Evolutionary conservation across 1,140 invertebrate genomes (phyloP).

Genomic region (Heliconius himera): DNA sequence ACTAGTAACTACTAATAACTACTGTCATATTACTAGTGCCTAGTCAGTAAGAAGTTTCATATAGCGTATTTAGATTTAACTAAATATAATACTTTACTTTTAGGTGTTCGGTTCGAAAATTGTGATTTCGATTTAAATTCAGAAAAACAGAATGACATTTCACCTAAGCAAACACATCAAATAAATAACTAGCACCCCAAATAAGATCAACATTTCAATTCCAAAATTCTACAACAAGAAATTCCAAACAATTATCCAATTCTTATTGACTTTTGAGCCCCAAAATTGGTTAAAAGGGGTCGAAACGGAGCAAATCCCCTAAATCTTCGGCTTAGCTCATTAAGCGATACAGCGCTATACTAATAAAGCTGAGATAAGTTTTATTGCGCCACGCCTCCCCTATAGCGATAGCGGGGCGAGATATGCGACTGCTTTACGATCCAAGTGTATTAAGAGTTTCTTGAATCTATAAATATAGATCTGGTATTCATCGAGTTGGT

Average conservation of each 20-base stretch:
- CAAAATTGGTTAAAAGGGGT: slow-evolving; percentile 12
- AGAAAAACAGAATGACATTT: no score
- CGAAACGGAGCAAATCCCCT: slow-evolving; percentile 16
- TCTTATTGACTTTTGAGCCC: slow-evolving; percentile 13
- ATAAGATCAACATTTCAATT: not conserved
- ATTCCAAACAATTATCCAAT: slow-evolving; percentile 12
- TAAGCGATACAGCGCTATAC: slow-evolving; percentile 22
- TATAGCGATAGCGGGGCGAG: not conserved
- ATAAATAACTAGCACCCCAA: not conserved
- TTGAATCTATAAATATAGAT: slow-evolving; percentile 13
- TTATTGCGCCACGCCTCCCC: slow-evolving; percentile 16
- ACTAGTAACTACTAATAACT: no score
- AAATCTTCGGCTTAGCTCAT: slow-evolving; percentile 18
- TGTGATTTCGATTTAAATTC: no score
- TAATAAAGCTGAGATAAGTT: slow-evolving; percentile 24
- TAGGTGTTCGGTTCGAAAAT: no score
- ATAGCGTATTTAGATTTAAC: no score
- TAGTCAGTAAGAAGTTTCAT: no score
- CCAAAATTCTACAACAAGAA: not conserved
- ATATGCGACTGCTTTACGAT: slow-evolving; percentile 20
- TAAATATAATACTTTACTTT: no score
- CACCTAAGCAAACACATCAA: not conserved
- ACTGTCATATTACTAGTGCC: no score
- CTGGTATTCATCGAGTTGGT: slow-evolving; percentile 1
- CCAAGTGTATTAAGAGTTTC: slow-evolving; percentile 9